A percentile compares a stretch with the other conserved stretches of the same genome.
phyloP scores from a whole-genome alignment of 2,888 invertebrate species.

The Antheraea yamamai region DNA sequence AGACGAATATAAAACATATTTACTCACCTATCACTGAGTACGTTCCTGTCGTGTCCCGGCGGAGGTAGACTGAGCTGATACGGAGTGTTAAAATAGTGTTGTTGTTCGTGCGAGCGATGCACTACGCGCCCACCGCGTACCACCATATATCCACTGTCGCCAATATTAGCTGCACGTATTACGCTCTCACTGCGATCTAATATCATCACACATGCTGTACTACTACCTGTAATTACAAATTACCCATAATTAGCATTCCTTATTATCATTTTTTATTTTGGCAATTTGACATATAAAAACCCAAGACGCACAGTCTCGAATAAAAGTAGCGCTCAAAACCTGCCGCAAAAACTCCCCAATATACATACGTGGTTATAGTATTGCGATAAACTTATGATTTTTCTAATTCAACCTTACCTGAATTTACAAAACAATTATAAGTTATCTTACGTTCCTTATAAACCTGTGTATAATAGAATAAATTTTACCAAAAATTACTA shows the following conservation, averaged over 20 bases:
- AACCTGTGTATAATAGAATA: too few relatives aligned
- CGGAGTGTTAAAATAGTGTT: constrained; percentile 99
- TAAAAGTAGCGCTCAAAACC: too few relatives aligned
- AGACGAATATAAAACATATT: background rate
- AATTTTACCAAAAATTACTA: too few relatives aligned
- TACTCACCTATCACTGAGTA: constrained; percentile 92
- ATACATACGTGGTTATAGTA: too few relatives aligned
- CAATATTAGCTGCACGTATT: constrained; percentile 97
- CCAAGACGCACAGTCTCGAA: too few relatives aligned
- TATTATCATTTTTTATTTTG: too few relatives aligned
- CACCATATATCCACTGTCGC: constrained; percentile 99
- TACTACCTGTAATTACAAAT: constrained; percentile 87
- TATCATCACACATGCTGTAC: constrained; percentile 98
- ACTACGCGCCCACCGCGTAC: constrained; percentile 93
- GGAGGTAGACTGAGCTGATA: constrained; percentile 98
- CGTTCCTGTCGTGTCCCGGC: constrained; percentile 92
- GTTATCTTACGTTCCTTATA: too few relatives aligned
- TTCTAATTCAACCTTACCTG: too few relatives aligned
- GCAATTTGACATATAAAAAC: too few relatives aligned
- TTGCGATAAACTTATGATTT: too few relatives aligned
- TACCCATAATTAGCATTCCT: background rate
- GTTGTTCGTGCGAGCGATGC: constrained; percentile 97
- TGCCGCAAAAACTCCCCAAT: too few relatives aligned
- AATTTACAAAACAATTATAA: too few relatives aligned
- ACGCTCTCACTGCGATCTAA: constrained; percentile 94